phyloP scores from a whole-genome alignment of 1,140 invertebrate genomes.

The Thaumetopoea pityocampa region DNA sequence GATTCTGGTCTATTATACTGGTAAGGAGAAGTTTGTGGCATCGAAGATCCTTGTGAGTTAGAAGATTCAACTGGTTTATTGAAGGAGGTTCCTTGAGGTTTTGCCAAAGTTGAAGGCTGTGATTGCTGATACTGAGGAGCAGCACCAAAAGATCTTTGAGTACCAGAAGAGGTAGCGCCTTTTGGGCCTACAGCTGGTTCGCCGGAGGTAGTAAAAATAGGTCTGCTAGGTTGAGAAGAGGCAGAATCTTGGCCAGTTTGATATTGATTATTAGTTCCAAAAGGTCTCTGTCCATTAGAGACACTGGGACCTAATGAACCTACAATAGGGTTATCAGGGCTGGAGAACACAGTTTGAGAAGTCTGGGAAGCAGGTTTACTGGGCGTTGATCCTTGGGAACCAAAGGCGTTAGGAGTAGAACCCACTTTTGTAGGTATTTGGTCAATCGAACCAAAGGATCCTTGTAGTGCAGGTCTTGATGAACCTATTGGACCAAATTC shows the following conservation, averaged over 20 bases:
- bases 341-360: too few species aligned
- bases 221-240: background rate
- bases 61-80: background rate
- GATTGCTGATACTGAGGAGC: slow-evolving; percentile 1
- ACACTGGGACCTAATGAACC: too few species aligned
- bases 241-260: background rate
- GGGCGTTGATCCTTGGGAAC: slow-evolving; percentile 2
- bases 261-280: too few species aligned
- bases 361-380: too few species aligned
- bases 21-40: slow-evolving; percentile 18
- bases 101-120: background rate
- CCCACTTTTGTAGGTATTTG: too few species aligned
- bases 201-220: slow-evolving; percentile 2
- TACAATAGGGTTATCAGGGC: too few species aligned
- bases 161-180: slow-evolving; percentile 2
- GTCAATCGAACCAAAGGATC: too few species aligned
- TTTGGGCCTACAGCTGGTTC: too few species aligned
- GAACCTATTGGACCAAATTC: too few species aligned
- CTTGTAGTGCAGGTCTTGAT: too few species aligned
- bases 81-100: slow-evolving; percentile 6
- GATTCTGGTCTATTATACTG: slow-evolving; percentile 25
- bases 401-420: too few species aligned
- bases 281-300: slow-evolving; percentile 1
- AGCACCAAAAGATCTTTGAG: slow-evolving; percentile 11
- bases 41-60: background rate